Percentiles rank a stretch among this genome's conserved stretches.
Evolutionary conservation across 2,113 vertebrate genomes (phyloP).

Genomic region (Phoxinus phoxinus): DNA sequence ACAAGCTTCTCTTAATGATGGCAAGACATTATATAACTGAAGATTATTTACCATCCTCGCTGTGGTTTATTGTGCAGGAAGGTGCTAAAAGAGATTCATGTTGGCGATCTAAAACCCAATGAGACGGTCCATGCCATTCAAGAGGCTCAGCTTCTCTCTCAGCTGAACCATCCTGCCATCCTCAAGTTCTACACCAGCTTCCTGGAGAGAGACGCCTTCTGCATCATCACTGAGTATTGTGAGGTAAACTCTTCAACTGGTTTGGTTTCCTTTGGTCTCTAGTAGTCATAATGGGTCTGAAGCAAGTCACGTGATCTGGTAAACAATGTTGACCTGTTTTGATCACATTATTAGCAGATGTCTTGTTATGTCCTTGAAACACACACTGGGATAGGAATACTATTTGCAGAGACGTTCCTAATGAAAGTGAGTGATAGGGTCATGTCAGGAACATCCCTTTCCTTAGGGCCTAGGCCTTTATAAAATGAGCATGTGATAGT

Average conservation of each 20-base stretch:
- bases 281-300: neutral
- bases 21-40: neutral
- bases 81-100: slow-evolving; percentile 83
- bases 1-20: neutral
- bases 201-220: slow-evolving; percentile 82
- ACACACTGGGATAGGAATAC: neutral
- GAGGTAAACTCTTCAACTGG: slow-evolving; percentile 76
- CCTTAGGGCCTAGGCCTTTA: neutral
- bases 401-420: neutral
- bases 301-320: neutral
- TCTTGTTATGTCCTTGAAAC: neutral
- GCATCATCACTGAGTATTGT: slow-evolving; percentile 87
- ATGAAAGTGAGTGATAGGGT: neutral
- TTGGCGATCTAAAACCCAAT: slow-evolving; percentile 81
- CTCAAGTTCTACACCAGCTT: slow-evolving; percentile 86
- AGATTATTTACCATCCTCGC: neutral
- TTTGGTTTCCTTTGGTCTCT: neutral
- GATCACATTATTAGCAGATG: neutral
- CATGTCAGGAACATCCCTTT: too few relatives aligned
- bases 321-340: neutral
- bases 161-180: slow-evolving; percentile 84
- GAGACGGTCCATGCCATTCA: slow-evolving; percentile 83
- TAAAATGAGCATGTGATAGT: neutral
- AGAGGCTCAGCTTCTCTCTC: slow-evolving; percentile 86
- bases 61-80: slow-evolving; percentile 74